Evolutionary conservation across 2,797 vertebrate genomes (phyloP).

Genomic region (Aselliscus stoliczkanus): DNA sequence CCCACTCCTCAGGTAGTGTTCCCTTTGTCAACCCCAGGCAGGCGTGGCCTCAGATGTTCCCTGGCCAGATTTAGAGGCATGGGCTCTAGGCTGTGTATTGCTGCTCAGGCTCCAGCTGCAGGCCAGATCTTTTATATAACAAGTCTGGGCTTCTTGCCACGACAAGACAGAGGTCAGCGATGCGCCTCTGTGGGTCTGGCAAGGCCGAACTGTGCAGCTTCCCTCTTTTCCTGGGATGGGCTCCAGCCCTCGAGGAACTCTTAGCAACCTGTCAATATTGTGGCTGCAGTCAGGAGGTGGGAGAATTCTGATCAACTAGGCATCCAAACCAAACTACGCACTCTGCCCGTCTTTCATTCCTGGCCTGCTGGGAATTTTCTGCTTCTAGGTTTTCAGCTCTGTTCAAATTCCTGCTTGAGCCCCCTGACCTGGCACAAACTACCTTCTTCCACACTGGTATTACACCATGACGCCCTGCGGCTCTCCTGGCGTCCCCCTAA

Average conservation of each 20-base stretch:
- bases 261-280: slow-evolving; percentile 83
- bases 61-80: slow-evolving; percentile 62
- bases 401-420: slow-evolving; percentile 44
- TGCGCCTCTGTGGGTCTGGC: slow-evolving; percentile 65
- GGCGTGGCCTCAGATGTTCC: slow-evolving; percentile 50
- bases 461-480: neutral
- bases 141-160: slow-evolving; percentile 73
- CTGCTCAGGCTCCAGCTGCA: slow-evolving; percentile 43
- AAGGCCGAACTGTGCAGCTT: slow-evolving; percentile 34
- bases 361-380: slow-evolving; percentile 55
- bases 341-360: slow-evolving; percentile 18
- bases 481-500: neutral
- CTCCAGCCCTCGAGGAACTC: slow-evolving; percentile 80
- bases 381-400: slow-evolving; percentile 50
- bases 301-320: slow-evolving; percentile 53
- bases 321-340: slow-evolving; percentile 41
- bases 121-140: slow-evolving; percentile 80
- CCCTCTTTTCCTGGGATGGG: slow-evolving; percentile 64
- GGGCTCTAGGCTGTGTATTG: slow-evolving; percentile 54
- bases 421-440: slow-evolving; percentile 22
- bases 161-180: slow-evolving; percentile 61
- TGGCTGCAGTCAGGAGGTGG: slow-evolving; percentile 57
- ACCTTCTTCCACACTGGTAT: neutral
- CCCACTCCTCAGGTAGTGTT: slow-evolving; percentile 8
- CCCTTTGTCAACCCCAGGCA: slow-evolving; percentile 15